Base-by-base conservation (phyloP, 2,797 vertebrate species). In the Falco berigora region DNA sequence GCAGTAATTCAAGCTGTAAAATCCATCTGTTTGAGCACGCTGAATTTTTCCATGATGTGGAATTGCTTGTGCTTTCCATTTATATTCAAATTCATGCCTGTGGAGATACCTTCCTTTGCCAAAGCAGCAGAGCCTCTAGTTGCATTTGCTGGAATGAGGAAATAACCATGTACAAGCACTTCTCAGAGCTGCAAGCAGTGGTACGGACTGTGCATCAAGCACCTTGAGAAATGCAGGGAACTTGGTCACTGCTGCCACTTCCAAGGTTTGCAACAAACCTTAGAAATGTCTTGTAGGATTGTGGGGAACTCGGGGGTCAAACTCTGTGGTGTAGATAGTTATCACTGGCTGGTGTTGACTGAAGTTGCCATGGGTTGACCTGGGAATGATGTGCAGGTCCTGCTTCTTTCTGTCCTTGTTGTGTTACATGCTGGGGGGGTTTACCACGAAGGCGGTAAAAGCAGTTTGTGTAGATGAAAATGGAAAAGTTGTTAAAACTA, bases 11-110 rank as follows among this genome's bases (percentile, higher is more conserved):
- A 72, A 80, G 81, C 94, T 93, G 90, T 92, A 95, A 97, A 94
- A 95, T 89, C 95, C 88, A 97, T 96, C 96, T 97, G 95, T 38
- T 95, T 7, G 8, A 69, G 90, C 93, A 88, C 88, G 25, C 47
- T 4, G 79, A 62, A 56, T 56, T 52, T 83, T 87, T 19, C 72
- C 61, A 20, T 27, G 53, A 56, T 55, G 64, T 74, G 86, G 89
- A 88, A 95, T 95, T 89, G 91, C 83, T 90, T 42, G 67, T 67
- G 78, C 90, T 90, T 79, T 73, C 66, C 83, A 86, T 96, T 97
- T 91, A 50, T 81, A 91, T 91, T 92, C 24, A 90, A 94, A 97
- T 89, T 69, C 67, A 36, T 59, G 91, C 79, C 75, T 62, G 84
- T 47, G 88, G 66, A 92, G 88, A 77, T 75, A 50, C 24, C 42